phyloP scores from a whole-genome alignment of 2,888 invertebrate species.

The Brachyopa scutellaris region DNA sequence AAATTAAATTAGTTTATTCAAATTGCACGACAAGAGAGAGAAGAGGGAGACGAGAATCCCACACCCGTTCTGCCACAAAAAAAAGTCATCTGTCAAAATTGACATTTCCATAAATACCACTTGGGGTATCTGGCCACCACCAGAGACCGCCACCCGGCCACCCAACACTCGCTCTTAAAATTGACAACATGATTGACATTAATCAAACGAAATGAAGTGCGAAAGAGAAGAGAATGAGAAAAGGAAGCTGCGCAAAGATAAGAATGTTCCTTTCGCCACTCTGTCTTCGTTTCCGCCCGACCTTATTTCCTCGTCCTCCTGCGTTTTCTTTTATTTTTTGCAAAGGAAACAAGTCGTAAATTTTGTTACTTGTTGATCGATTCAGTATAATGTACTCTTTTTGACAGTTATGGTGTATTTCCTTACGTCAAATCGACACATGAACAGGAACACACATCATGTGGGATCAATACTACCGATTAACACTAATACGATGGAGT shows the following conservation, averaged over 20 bases:
- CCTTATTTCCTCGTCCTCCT: not conserved
- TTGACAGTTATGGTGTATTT: conserved; percentile 58
- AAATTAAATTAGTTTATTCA: conserved; percentile 57
- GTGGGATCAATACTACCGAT: conserved; percentile 45
- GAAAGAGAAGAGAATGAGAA: not conserved
- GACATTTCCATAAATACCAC: conserved; percentile 54
- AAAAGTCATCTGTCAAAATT: conserved; percentile 57
- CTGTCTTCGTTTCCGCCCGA: not conserved
- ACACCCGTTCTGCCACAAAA: not conserved
- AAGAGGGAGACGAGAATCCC: conserved; percentile 47
- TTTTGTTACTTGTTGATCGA: conserved; percentile 58
- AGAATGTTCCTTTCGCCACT: conserved; percentile 13
- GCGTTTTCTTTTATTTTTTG: no score
- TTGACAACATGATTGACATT: conserved; percentile 58
- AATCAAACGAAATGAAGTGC: conserved; percentile 40
- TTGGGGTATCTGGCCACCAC: not conserved
- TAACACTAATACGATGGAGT: conserved; percentile 52
- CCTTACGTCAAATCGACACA: conserved; percentile 33
- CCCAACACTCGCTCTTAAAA: not conserved
- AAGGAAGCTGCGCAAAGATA: conserved; percentile 29
- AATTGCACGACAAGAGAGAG: conserved; percentile 61
- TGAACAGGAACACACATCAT: conserved; percentile 26
- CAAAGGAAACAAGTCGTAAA: conserved; percentile 43
- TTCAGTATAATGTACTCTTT: conserved; percentile 43
- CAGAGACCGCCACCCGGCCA: not conserved